These are phyloP conservation scores for Sesia bembeciformis DNA, from an alignment of 2,888 invertebrate genomes.

Conservation along the genomic window DNA sequence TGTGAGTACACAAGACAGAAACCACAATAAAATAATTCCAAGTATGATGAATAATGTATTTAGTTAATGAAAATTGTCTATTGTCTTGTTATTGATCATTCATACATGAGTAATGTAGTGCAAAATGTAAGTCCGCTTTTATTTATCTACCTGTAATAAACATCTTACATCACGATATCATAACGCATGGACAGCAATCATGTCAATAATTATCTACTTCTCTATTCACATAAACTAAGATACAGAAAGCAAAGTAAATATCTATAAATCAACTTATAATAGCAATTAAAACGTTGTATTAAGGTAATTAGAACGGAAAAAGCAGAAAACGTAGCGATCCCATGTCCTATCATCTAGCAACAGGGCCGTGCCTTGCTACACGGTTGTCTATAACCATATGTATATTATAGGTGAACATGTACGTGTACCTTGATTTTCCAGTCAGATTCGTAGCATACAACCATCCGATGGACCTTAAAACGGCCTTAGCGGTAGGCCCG, in stretches of 20 bases:
- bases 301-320: constrained; percentile 7
- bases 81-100: not conserved
- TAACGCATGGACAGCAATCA: too few relatives aligned
- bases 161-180: not conserved
- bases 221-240: too few relatives aligned
- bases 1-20: too few relatives aligned
- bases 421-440: constrained; percentile 19
- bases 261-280: too few relatives aligned
- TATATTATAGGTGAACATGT: constrained; percentile 16
- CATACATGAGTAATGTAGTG: not conserved
- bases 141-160: not conserved
- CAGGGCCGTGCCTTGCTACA: constrained; percentile 48
- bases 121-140: not conserved
- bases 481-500: not conserved
- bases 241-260: too few relatives aligned
- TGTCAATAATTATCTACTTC: too few relatives aligned
- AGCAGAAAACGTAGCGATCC: constrained; percentile 33
- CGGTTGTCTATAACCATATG: constrained; percentile 18
- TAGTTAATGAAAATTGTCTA: not conserved
- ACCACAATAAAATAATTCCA: not conserved
- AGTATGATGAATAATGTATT: not conserved
- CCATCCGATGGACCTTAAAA: not conserved
- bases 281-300: too few relatives aligned
- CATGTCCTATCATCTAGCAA: constrained; percentile 51
- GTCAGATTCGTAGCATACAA: constrained; percentile 19